Percentiles rank a stretch among this genome's conserved stretches.
These are phyloP conservation scores for Euura saliciscinereae DNA, from an alignment of 1,140 invertebrate species.

Conservation along the genomic window DNA sequence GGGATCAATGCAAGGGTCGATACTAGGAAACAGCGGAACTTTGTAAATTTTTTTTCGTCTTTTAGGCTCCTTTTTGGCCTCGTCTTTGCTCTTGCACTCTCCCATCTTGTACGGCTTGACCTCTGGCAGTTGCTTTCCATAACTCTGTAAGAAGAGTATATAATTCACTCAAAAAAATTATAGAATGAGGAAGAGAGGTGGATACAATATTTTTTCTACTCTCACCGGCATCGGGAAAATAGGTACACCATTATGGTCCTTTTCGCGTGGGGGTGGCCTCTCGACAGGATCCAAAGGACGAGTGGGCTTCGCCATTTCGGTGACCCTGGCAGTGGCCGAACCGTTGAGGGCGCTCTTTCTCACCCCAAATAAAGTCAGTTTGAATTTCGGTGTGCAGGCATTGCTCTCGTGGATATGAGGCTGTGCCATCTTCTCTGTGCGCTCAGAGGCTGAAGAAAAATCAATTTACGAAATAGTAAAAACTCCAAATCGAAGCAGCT, in stretches of 20 bases:
- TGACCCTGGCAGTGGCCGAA: slow-evolving; percentile 13
- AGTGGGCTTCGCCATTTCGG: slow-evolving; percentile 30
- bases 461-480: not conserved
- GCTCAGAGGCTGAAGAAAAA: slow-evolving; percentile 20
- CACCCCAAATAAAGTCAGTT: slow-evolving; percentile 21
- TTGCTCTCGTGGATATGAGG: not conserved
- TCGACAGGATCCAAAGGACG: slow-evolving; percentile 24
- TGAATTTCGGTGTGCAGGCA: slow-evolving; percentile 14
- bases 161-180: not conserved
- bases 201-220: not conserved
- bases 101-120: slow-evolving; percentile 26
- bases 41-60: slow-evolving; percentile 12
- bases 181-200: too few species aligned
- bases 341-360: slow-evolving; percentile 29
- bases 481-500: too few species aligned
- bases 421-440: slow-evolving; percentile 22
- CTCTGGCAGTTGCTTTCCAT: slow-evolving; percentile 27
- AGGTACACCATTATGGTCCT: slow-evolving; percentile 30
- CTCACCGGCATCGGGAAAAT: slow-evolving; percentile 35
- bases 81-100: slow-evolving; percentile 26
- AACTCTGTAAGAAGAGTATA: slow-evolving; percentile 20
- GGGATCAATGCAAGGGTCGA: slow-evolving; percentile 39
- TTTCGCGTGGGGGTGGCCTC: slow-evolving; percentile 28
- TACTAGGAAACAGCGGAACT: slow-evolving; percentile 19
- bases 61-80: slow-evolving; percentile 13